Evolutionary conservation across 2,113 vertebrate genomes (phyloP).

Genomic region (Fukomys damarensis): DNA sequence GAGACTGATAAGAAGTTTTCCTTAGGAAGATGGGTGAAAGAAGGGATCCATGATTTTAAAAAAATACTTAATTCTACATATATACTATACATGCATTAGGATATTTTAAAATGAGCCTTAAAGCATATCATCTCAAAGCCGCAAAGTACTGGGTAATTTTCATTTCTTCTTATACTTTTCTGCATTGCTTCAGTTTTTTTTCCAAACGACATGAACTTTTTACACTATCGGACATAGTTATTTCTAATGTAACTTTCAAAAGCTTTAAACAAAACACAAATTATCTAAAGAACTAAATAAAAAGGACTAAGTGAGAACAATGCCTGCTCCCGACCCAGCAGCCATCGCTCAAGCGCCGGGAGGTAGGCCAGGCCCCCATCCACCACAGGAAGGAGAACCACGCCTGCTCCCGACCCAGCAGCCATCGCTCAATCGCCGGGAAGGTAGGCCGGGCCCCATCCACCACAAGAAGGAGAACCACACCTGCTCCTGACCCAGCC

Average conservation of each 20-base stretch:
- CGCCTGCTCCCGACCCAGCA: too few relatives aligned
- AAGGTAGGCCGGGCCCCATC: too few relatives aligned
- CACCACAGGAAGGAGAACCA: too few relatives aligned
- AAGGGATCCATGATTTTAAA: not conserved
- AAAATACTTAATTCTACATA: slow-evolving; percentile 9
- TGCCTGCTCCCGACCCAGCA: too few relatives aligned
- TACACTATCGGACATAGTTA: not conserved
- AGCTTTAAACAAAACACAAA: slow-evolving; percentile 17
- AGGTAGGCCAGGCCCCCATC: too few relatives aligned
- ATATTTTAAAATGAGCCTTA: not conserved
- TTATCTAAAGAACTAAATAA: slow-evolving; percentile 13
- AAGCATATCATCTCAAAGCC: slow-evolving; percentile 4
- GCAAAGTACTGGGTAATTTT: not conserved
- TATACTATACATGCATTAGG: not conserved
- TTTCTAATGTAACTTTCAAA: slow-evolving; percentile 36
- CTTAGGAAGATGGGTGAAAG: not conserved
- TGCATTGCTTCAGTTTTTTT: slow-evolving; percentile 25
- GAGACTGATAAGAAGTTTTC: not conserved
- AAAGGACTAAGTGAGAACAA: not conserved
- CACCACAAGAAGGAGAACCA: too few relatives aligned
- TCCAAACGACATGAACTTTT: not conserved
- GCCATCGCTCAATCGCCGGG: too few relatives aligned
- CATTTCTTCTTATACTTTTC: not conserved
- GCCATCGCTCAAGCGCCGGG: too few relatives aligned
- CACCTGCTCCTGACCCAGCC: too few relatives aligned